Conservation (phyloP, 2,113 vertebrate species). For the Kobus ellipsiprymnus region DNA sequence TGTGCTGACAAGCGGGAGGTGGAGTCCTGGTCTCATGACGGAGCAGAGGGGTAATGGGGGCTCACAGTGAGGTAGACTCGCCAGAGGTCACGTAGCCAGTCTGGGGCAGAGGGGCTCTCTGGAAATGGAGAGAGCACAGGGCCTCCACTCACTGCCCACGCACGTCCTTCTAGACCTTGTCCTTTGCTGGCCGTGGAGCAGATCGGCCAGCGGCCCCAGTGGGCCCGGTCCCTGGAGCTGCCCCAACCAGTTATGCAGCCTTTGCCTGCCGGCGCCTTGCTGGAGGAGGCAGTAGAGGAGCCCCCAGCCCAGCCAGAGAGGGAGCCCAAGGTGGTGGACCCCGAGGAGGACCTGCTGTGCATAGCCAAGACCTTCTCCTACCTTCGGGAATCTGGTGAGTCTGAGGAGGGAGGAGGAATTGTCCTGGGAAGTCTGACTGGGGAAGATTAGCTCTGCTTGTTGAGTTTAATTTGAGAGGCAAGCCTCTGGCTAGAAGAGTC, state of each 20-base stretch:
- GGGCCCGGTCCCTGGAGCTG: slow-evolving; percentile 77
- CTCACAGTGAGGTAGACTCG: not conserved
- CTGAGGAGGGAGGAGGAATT: not conserved
- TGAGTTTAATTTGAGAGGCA: slow-evolving; percentile 49
- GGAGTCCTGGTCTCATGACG: not conserved
- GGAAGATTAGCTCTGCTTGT: slow-evolving; percentile 33
- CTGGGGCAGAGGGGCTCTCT: not conserved
- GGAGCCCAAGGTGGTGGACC: slow-evolving; percentile 84
- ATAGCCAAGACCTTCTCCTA: slow-evolving; percentile 94
- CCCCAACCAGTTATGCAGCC: slow-evolving; percentile 86
- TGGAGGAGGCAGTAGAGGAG: slow-evolving; percentile 71
- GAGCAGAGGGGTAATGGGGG: not conserved
- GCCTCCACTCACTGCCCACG: not conserved
- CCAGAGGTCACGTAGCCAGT: not conserved
- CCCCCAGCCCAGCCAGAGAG: slow-evolving; percentile 70
- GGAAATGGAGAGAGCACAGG: not conserved
- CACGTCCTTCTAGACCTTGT: slow-evolving; percentile 82
- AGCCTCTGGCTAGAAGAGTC: not conserved
- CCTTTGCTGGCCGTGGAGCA: slow-evolving; percentile 82
- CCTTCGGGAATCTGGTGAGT: slow-evolving; percentile 88
- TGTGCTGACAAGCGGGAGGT: not conserved
- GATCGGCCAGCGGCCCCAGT: slow-evolving; percentile 71
- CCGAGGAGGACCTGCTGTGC: slow-evolving; percentile 90
- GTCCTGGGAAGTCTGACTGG: not conserved
- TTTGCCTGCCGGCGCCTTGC: slow-evolving; percentile 75